These are phyloP conservation scores for Phocoena sinus DNA, from an alignment of 2,113 vertebrate genomes.

Conservation along the genomic window DNA sequence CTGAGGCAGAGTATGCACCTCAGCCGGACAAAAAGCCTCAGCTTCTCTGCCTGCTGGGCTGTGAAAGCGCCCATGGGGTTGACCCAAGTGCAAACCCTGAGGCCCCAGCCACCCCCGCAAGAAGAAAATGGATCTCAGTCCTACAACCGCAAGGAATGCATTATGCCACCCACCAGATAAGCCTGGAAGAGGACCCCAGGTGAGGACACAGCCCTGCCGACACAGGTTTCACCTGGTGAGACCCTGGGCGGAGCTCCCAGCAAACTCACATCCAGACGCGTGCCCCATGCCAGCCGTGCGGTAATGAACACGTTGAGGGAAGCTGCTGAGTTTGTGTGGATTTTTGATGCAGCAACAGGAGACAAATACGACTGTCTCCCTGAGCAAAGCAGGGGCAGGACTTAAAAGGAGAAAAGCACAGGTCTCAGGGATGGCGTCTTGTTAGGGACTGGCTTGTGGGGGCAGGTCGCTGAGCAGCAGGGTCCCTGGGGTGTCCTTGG, in stretches of 20 bases:
- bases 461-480: background rate
- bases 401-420: no score
- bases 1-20: background rate
- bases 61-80: background rate
- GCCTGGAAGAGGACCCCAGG: background rate
- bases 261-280: no score
- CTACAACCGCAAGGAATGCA: fast-evolving
- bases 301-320: fast-evolving
- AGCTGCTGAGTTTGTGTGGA: background rate
- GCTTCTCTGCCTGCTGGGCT: background rate
- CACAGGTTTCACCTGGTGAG: background rate
- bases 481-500: no score
- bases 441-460: fast-evolving
- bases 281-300: fast-evolving
- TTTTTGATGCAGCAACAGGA: fast-evolving
- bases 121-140: background rate
- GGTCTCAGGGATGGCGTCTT: fast-evolving
- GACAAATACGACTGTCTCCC: background rate
- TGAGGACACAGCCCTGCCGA: background rate
- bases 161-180: background rate
- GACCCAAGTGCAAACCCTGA: background rate
- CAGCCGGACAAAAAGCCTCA: background rate
- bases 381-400: background rate
- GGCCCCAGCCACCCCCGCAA: background rate
- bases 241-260: background rate